Evolutionary conservation across 1,140 invertebrate genomes (phyloP).

Genomic region (Cotesia vestalis): DNA sequence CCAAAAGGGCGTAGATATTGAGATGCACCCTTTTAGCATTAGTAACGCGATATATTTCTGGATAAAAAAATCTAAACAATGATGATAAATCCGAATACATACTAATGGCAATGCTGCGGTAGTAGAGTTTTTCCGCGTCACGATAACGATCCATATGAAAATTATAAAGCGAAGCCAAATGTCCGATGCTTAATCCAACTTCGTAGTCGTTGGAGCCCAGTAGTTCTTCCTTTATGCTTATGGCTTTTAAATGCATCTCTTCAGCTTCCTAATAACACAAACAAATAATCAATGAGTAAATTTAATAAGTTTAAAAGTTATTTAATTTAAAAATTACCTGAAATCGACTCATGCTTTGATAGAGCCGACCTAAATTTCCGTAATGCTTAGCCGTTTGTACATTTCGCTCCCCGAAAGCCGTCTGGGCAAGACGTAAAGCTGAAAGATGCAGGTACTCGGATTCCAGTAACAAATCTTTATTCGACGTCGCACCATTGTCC

Average conservation of each 20-base stretch:
- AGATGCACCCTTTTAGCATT: no score
- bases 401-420: slow-evolving; percentile 89
- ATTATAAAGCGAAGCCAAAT: slow-evolving; percentile 92
- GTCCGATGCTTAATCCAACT: slow-evolving; percentile 89
- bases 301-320: background rate
- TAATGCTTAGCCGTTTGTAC: slow-evolving; percentile 96
- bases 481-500: slow-evolving; percentile 71
- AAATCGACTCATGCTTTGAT: slow-evolving; percentile 90
- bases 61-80: background rate
- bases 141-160: slow-evolving; percentile 89
- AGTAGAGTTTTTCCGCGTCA: slow-evolving; percentile 86
- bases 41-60: no score
- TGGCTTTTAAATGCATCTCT: slow-evolving; percentile 89
- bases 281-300: slow-evolving; percentile 29
- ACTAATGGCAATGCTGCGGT: slow-evolving; percentile 89
- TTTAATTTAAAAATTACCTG: slow-evolving; percentile 65
- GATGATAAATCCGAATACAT: slow-evolving; percentile 50
- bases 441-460: slow-evolving; percentile 84
- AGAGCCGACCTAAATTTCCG: slow-evolving; percentile 89
- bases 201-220: slow-evolving; percentile 89
- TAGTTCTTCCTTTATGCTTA: slow-evolving; percentile 88
- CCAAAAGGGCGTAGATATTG: no score
- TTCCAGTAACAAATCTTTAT: slow-evolving; percentile 72
- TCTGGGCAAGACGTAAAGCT: slow-evolving; percentile 78
- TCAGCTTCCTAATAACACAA: slow-evolving; percentile 76